These are phyloP conservation scores for Ladona fulva DNA, from an alignment of 1,140 invertebrate species.

Conservation along the genomic window DNA sequence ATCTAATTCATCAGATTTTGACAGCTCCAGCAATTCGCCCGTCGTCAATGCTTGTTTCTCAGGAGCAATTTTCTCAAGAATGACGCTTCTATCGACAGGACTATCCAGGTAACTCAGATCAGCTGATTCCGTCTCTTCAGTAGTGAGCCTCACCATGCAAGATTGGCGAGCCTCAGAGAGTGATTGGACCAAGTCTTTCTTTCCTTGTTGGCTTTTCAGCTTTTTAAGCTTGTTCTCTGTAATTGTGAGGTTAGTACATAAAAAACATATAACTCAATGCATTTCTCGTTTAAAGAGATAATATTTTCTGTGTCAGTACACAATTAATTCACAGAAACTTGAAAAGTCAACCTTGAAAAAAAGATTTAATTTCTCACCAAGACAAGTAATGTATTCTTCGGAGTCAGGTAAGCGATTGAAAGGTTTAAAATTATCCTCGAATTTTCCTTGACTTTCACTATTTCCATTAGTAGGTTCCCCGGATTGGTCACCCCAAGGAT, in stretches of 20 bases:
- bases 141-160: constrained; percentile 37
- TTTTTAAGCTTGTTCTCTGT: constrained; percentile 20
- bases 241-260: background rate
- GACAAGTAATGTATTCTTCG: constrained; percentile 23
- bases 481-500: background rate
- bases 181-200: constrained; percentile 38
- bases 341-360: too few species aligned
- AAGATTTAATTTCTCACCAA: constrained; percentile 23
- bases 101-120: constrained; percentile 30
- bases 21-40: constrained; percentile 42
- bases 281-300: too few species aligned
- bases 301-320: too few species aligned
- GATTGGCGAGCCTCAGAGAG: constrained; percentile 36
- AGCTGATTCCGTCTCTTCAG: constrained; percentile 24
- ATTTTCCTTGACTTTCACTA: constrained; percentile 10
- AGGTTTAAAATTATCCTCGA: constrained; percentile 23
- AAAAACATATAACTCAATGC: too few species aligned
- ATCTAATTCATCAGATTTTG: constrained; percentile 42
- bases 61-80: constrained; percentile 39
- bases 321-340: too few species aligned
- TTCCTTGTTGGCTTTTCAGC: constrained; percentile 33
- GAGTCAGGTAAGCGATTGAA: constrained; percentile 26
- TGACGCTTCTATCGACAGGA: constrained; percentile 35
- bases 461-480: background rate
- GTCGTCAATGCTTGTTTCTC: constrained; percentile 37